Evolutionary conservation across 2,113 vertebrate species (phyloP).

Genomic region (Panthera uncia): DNA sequence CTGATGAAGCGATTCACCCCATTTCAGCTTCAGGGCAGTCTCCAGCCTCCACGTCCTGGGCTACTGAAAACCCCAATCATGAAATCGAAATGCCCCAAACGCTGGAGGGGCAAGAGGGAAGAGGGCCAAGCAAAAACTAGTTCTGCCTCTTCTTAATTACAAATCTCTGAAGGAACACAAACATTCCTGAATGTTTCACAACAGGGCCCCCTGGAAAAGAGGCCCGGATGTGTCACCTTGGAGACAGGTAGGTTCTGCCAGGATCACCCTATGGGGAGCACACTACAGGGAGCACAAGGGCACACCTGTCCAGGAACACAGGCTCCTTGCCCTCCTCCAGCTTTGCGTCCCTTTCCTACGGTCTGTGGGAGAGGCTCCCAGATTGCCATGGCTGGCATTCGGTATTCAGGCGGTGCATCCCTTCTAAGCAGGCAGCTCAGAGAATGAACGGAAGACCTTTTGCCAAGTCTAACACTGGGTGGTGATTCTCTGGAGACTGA

Average conservation of each 20-base stretch:
- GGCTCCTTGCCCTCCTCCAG: not conserved
- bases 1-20: not conserved
- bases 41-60: not conserved
- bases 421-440: conserved; percentile 13
- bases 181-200: conserved; percentile 77
- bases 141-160: conserved; percentile 66
- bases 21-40: not conserved
- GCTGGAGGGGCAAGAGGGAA: not conserved
- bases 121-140: conserved; percentile 24
- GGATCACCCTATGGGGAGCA: not conserved
- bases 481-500: conserved; percentile 28
- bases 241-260: conserved; percentile 43
- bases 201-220: conserved; percentile 59
- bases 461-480: conserved; percentile 46
- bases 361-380: not conserved
- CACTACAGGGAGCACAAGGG: not conserved
- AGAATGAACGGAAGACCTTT: not conserved
- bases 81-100: conserved; percentile 47
- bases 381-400: not conserved
- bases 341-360: not conserved
- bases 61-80: not conserved
- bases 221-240: conserved; percentile 46
- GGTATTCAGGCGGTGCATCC: not conserved
- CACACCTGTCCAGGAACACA: not conserved
- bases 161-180: conserved; percentile 48